Percentiles rank a stretch among this genome's conserved stretches.
These are phyloP conservation scores for Myotis brandtii DNA, from an alignment of 2,113 vertebrate genomes.

Conservation along the genomic window DNA sequence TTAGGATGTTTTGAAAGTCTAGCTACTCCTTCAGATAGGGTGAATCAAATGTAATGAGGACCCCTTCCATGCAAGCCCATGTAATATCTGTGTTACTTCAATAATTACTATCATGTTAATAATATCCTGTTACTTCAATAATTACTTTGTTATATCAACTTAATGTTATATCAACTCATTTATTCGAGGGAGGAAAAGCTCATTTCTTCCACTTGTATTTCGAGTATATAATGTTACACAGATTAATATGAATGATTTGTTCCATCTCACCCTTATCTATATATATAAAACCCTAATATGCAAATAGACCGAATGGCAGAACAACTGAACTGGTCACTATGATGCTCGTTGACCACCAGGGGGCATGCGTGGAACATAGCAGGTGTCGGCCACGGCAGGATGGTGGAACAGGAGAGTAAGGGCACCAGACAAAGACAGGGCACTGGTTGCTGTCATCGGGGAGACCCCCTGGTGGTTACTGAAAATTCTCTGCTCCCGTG, in stretches of 20 bases:
- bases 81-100: not conserved
- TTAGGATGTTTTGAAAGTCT: not conserved
- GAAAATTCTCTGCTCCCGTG: too few relatives aligned
- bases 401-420: too few relatives aligned
- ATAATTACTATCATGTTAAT: not conserved
- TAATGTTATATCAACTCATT: not conserved
- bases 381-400: accelerated
- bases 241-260: not conserved
- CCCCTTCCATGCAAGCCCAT: not conserved
- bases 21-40: not conserved
- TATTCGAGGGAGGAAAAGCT: not conserved
- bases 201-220: not conserved
- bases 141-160: not conserved
- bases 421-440: too few relatives aligned
- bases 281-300: too few relatives aligned
- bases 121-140: not conserved
- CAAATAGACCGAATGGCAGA: too few relatives aligned
- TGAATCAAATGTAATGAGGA: not conserved
- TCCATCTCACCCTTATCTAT: not conserved
- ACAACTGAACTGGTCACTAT: too few relatives aligned
- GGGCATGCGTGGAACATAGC: too few relatives aligned
- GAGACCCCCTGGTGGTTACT: too few relatives aligned
- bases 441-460: too few relatives aligned
- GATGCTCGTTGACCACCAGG: too few relatives aligned
- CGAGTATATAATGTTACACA: not conserved